These are phyloP conservation scores for Aramus guarauna DNA, from an alignment of 2,113 vertebrate genomes.

Conservation along the genomic window DNA sequence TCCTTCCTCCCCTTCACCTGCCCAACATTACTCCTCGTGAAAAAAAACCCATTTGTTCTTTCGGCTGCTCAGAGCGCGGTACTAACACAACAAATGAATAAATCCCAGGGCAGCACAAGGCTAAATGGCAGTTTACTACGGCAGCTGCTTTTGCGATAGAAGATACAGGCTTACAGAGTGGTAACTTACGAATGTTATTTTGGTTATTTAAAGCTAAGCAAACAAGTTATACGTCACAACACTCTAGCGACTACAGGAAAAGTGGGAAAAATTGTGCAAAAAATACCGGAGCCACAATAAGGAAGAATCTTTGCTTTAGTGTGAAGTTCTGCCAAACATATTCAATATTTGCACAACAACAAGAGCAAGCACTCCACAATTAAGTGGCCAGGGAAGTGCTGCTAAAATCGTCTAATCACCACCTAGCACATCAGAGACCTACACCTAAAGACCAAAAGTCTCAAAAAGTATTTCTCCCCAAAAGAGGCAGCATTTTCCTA, in stretches of 20 bases:
- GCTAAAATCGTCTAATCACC: rapidly evolving
- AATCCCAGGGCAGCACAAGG: not conserved
- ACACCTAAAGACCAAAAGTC: rapidly evolving
- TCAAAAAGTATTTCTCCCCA: rapidly evolving
- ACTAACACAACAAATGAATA: not conserved
- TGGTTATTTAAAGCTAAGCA: not conserved
- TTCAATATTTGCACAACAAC: rapidly evolving
- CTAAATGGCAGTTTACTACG: rapidly evolving
- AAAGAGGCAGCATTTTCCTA: rapidly evolving
- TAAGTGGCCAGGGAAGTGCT: not conserved
- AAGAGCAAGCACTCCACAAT: not conserved
- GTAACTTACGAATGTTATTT: rapidly evolving
- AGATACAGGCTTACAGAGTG: rapidly evolving
- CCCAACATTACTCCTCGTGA: not conserved
- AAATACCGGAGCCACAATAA: not conserved
- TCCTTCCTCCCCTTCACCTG: not conserved
- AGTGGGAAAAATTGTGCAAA: not conserved
- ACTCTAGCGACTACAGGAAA: not conserved
- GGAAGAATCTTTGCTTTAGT: not conserved
- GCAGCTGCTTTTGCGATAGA: rapidly evolving
- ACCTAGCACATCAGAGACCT: rapidly evolving
- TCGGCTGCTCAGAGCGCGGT: not conserved
- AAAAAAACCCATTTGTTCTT: rapidly evolving
- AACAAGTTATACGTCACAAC: not conserved
- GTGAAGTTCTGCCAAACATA: not conserved